These are phyloP conservation scores for Hirudinaria manillensis DNA, from an alignment of 2,888 invertebrate genomes.

Conservation along the genomic window DNA sequence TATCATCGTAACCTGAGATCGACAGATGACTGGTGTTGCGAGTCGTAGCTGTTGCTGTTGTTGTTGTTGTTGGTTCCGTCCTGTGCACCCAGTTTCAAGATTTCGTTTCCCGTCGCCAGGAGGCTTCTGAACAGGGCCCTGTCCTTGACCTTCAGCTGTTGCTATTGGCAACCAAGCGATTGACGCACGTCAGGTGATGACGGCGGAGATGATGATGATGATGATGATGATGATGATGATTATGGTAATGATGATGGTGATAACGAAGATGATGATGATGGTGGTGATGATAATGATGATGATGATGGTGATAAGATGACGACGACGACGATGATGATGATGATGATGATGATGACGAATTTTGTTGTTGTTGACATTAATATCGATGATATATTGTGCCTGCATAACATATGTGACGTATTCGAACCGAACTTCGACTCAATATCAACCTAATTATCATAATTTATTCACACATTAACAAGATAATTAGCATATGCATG, in stretches of 20 bases:
- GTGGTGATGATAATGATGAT: constrained; percentile 25
- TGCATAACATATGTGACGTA: too few species aligned
- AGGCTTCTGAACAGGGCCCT: too few species aligned
- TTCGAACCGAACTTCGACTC: too few species aligned
- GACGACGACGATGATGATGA: constrained; percentile 34
- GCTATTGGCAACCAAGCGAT: constrained; percentile 28
- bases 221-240: constrained; percentile 16
- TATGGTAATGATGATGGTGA: constrained; percentile 28
- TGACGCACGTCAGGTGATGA: constrained; percentile 11
- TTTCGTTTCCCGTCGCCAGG: too few species aligned
- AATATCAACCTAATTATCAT: too few species aligned
- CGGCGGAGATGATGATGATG: not conserved
- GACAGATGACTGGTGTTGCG: too few species aligned
- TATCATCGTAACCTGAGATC: constrained; percentile 33
- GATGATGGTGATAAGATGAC: constrained; percentile 32
- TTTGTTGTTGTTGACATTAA: too few species aligned
- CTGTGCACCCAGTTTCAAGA: too few species aligned
- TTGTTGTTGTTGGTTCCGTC: not conserved
- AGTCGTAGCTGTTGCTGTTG: constrained; percentile 27
- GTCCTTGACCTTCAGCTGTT: constrained; percentile 8
- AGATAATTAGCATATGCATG: too few species aligned
- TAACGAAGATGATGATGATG: constrained; percentile 24
- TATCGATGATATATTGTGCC: too few species aligned
- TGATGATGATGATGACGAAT: constrained; percentile 33
- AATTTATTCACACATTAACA: too few species aligned